Conservation (phyloP, 2,888 invertebrate species). For the Gasteruption jaculator region DNA sequence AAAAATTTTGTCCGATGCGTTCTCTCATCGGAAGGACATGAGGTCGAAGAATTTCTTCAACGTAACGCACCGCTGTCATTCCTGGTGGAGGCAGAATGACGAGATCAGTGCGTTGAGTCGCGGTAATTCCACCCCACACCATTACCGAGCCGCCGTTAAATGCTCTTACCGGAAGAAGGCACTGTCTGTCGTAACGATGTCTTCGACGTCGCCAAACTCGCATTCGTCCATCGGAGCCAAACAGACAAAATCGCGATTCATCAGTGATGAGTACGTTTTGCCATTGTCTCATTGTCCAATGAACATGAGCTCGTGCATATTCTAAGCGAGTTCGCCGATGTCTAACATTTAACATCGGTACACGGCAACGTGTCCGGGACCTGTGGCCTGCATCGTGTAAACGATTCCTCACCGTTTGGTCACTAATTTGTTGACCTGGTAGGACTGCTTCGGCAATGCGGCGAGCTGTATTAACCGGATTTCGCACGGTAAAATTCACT, state of each 20-base stretch:
- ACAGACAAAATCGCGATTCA: slow-evolving; percentile 13
- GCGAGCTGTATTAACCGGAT: no score
- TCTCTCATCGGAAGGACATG: slow-evolving; percentile 12
- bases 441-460: no score
- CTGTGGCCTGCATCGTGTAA: slow-evolving; percentile 6
- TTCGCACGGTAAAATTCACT: no score
- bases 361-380: slow-evolving; percentile 9
- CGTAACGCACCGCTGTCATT: slow-evolving; percentile 11
- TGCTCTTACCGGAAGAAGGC: slow-evolving; percentile 8
- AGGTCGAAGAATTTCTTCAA: slow-evolving; percentile 16
- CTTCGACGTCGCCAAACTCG: slow-evolving; percentile 18
- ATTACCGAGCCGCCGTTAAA: slow-evolving; percentile 18
- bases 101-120: slow-evolving; percentile 10
- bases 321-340: slow-evolving; percentile 16
- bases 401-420: slow-evolving; percentile 13
- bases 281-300: slow-evolving; percentile 18
- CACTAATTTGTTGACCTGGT: slow-evolving; percentile 10
- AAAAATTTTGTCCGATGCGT: slow-evolving; percentile 10
- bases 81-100: no score
- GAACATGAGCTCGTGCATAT: slow-evolving; percentile 13
- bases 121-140: slow-evolving; percentile 18
- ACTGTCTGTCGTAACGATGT: slow-evolving; percentile 7
- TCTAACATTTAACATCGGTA: slow-evolving; percentile 13
- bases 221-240: slow-evolving; percentile 17
- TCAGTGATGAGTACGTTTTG: slow-evolving; percentile 19